Evolutionary conservation across 2,113 vertebrate species (phyloP).

Genomic region (Neogale vison): DNA sequence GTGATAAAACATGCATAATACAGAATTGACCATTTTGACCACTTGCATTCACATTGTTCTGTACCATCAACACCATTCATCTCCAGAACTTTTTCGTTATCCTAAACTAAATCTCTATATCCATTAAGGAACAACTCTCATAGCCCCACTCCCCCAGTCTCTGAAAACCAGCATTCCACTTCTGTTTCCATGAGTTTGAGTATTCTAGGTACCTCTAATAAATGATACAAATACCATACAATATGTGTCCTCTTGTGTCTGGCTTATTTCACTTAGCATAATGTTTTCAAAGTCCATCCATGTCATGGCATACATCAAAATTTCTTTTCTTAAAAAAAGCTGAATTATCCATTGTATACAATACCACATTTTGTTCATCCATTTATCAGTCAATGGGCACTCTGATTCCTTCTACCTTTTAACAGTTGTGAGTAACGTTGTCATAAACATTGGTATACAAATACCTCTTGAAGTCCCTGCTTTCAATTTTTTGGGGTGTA

Average conservation of each 20-base stretch:
- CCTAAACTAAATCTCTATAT: not conserved
- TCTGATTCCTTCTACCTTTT: not conserved
- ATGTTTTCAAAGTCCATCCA: not conserved
- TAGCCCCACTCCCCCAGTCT: rapidly evolving
- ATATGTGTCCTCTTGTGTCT: not conserved
- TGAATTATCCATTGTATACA: not conserved
- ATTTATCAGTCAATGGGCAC: not conserved
- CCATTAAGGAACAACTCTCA: not conserved
- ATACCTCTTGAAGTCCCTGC: not conserved
- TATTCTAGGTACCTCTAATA: not conserved
- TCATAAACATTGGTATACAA: not conserved
- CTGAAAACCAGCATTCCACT: not conserved
- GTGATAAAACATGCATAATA: not conserved
- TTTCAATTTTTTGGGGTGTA: not conserved
- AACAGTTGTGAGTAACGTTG: not conserved
- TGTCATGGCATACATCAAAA: not conserved
- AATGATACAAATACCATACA: not conserved
- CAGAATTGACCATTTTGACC: not conserved
- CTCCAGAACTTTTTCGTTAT: not conserved
- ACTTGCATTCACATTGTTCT: not conserved
- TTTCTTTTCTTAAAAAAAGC: not conserved
- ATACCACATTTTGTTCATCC: not conserved
- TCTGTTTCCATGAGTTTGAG: not conserved
- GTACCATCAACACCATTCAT: not conserved
- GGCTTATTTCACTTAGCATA: not conserved